These are phyloP conservation scores for Oncorhynchus tshawytscha DNA, from an alignment of 2,113 vertebrate genomes.

Conservation along the genomic window DNA sequence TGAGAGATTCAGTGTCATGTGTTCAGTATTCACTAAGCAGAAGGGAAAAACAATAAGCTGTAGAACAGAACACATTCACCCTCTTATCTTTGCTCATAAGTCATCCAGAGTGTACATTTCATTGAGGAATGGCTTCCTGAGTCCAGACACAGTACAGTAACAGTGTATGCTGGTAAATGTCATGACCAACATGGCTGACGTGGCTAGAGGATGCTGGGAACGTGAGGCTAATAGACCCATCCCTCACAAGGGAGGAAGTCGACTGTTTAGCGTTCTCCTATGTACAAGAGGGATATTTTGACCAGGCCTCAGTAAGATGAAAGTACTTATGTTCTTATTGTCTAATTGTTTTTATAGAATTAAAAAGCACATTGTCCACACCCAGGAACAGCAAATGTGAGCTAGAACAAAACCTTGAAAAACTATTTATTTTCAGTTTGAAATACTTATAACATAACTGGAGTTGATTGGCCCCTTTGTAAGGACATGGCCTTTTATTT, in stretches of 20 bases:
- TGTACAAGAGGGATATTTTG: neutral
- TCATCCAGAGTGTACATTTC: neutral
- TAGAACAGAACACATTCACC: neutral
- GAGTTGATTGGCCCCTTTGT: neutral
- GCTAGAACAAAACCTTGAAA: neutral
- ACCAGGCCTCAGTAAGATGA: neutral
- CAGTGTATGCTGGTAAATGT: conserved; percentile 44
- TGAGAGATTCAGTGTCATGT: neutral
- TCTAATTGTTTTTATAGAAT: too few species aligned
- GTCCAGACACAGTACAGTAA: neutral
- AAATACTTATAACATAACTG: neutral
- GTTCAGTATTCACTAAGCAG: neutral
- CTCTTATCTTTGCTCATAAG: neutral
- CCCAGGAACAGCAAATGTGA: too few species aligned
- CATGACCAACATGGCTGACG: conserved; percentile 32
- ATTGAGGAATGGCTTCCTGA: conserved; percentile 1
- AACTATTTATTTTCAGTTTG: neutral
- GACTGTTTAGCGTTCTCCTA: conserved; percentile 33
- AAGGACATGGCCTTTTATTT: neutral
- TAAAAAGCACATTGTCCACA: too few species aligned
- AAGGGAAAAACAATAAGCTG: neutral
- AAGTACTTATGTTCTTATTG: too few species aligned
- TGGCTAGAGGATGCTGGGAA: conserved; percentile 48
- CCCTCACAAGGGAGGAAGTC: conserved; percentile 60
- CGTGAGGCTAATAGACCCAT: conserved; percentile 38